phyloP scores from a whole-genome alignment of 2,113 vertebrate genomes.

The Eclectus roratus region DNA sequence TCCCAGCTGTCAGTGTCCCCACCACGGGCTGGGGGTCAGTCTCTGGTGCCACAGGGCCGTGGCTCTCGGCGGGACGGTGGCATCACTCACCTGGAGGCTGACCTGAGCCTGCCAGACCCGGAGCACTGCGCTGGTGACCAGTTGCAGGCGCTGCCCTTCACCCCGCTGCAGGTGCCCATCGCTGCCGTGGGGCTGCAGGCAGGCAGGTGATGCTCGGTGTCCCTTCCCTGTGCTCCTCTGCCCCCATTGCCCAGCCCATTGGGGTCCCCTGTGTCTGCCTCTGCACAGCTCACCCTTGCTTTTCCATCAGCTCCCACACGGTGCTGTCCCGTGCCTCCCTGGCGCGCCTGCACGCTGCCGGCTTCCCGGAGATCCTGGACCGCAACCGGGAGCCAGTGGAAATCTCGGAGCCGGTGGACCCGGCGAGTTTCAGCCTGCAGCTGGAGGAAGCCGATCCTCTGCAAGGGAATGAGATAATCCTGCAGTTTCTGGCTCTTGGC shows the following conservation, averaged over 20 bases:
- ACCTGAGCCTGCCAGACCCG: neutral
- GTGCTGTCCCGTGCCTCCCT: conserved; percentile 79
- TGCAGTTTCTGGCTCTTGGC: conserved; percentile 91
- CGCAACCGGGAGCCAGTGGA: conserved; percentile 74
- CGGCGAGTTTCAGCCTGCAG: conserved; percentile 70
- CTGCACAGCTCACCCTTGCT: rapidly evolving
- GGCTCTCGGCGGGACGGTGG: neutral
- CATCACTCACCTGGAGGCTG: conserved; percentile 83
- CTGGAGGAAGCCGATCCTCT: conserved; percentile 84
- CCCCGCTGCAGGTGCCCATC: conserved; percentile 84
- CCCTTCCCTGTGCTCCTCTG: neutral
- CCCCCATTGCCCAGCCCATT: rapidly evolving
- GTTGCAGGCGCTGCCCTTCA: conserved; percentile 84
- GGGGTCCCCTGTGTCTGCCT: rapidly evolving
- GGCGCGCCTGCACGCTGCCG: conserved; percentile 76
- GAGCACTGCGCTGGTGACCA: conserved; percentile 31
- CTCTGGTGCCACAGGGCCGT: conserved; percentile 49
- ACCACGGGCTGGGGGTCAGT: conserved; percentile 55
- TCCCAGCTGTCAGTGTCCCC: conserved; percentile 82
- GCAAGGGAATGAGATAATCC: conserved; percentile 84
- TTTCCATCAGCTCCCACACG: conserved; percentile 69
- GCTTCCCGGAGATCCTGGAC: conserved; percentile 86
- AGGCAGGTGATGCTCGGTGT: conserved; percentile 74
- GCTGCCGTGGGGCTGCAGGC: conserved; percentile 76
- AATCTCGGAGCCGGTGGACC: conserved; percentile 74